Conservation (phyloP, 92 coral and sea anemone species). For the Metridium senile region DNA sequence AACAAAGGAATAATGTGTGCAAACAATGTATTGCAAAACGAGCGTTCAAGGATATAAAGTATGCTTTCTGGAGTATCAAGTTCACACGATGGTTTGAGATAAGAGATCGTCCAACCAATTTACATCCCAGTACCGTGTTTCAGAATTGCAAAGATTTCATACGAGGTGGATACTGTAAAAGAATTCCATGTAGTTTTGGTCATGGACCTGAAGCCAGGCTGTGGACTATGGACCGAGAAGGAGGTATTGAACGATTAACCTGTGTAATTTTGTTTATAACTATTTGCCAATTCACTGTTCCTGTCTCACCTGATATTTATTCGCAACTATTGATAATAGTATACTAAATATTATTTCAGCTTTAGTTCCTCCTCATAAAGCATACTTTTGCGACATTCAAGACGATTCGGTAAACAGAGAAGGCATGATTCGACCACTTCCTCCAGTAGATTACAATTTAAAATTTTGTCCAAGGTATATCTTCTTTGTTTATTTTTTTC, state of each 20-base stretch:
- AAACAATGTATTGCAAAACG: conserved; percentile 27
- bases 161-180: conserved; percentile 27
- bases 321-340: not conserved
- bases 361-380: not conserved
- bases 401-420: not conserved
- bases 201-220: conserved; percentile 68
- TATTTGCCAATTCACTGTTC: too few relatives aligned
- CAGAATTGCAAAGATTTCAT: conserved; percentile 45
- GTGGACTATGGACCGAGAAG: conserved; percentile 74
- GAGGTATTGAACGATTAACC: conserved; percentile 25
- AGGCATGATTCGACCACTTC: conserved; percentile 43
- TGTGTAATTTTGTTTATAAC: too few relatives aligned
- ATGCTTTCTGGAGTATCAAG: conserved; percentile 62
- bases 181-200: conserved; percentile 61
- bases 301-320: too few relatives aligned
- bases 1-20: conserved; percentile 47
- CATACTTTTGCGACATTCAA: not conserved
- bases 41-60: conserved; percentile 26
- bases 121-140: conserved; percentile 36
- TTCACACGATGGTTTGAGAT: conserved; percentile 46
- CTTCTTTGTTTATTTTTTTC: not conserved
- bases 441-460: conserved; percentile 35
- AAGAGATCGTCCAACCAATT: conserved; percentile 49
- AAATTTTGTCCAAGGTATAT: conserved; percentile 50
- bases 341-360: conserved; percentile 1